Base-by-base conservation (phyloP, 1,140 invertebrate species). In the Dysdera silvatica region DNA sequence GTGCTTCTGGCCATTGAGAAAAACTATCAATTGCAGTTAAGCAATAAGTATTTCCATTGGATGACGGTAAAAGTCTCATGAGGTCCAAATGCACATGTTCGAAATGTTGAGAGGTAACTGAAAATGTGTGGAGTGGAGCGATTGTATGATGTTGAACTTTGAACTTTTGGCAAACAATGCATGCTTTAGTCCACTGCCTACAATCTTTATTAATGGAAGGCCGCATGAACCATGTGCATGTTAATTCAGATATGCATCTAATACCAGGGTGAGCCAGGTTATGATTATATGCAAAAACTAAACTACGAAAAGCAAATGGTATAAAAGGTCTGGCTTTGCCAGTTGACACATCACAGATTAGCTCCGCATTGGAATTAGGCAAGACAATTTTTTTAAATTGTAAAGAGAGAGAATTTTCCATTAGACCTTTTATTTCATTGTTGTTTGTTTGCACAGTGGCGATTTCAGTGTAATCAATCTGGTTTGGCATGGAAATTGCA, bases 21-120 rank as follows among this genome's bases (percentile, higher is more conserved):
- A 73, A 79, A 5, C 76, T 58, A 55, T 80, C 76, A 4, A 79
- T 74, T 8, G 72, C 70, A 0, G 78, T 80, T 2, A 81, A 64
- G 7, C 68, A 65, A 58, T 80, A 80, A 10, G 28, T 48, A 47
- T 61, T 71, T n/a, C 71, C 74, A 10, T 72, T 29, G 0, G 68
- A 69, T 4, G 53, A 52, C 18, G 77, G 75, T 2, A 82, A 51
- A 0, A 75, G 79, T 0, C 78, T 76, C n/a, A n/a, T n/a, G n/a
- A n/a, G n/a, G n/a, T n/a, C n/a, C n/a, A 81, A 65, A 66, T 82
- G 75, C 0, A 81, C 65, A 54, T 79, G 74, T 2, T 69, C 45
- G 54, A 80, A 79, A 20, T 49, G 48, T 5, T n/a, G 7, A 16
- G 54, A n/a, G 6, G 41, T 29, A 24, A 23, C 7, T 16, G 57